These are phyloP conservation scores for Tiaroga cobitis DNA, from an alignment of 2,797 vertebrate genomes.

Conservation along the genomic window DNA sequence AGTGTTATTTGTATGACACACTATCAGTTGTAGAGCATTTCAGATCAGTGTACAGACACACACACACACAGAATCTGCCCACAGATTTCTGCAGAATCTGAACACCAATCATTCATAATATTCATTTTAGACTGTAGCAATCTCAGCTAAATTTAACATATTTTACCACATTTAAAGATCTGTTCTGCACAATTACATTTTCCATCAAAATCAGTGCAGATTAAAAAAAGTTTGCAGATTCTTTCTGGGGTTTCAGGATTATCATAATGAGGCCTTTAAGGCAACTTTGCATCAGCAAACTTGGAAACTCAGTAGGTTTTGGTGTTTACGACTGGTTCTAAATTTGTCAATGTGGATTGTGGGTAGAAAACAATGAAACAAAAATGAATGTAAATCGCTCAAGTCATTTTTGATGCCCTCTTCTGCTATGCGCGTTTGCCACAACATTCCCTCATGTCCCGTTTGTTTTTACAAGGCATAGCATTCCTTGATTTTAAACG, in stretches of 20 bases:
- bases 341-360: constrained; percentile 38
- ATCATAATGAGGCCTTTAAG: background rate
- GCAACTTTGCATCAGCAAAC: background rate
- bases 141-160: background rate
- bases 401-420: constrained; percentile 62
- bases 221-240: background rate
- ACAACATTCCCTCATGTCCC: constrained; percentile 57
- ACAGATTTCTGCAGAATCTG: background rate
- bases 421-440: constrained; percentile 24
- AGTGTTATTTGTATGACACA: background rate
- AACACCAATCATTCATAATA: background rate
- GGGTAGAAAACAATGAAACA: constrained; percentile 44
- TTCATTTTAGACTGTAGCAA: background rate
- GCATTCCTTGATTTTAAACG: constrained; percentile 66
- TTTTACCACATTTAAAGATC: background rate
- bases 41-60: constrained; percentile 18
- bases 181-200: background rate
- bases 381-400: background rate
- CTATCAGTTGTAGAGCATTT: background rate
- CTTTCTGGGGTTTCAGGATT: background rate
- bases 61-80: background rate
- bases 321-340: constrained; percentile 42
- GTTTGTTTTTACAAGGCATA: constrained; percentile 61
- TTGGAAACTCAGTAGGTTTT: background rate
- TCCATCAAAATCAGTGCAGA: background rate